Evolutionary conservation across 2,113 vertebrate species (phyloP).

Genomic region (Epinephelus lanceolatus): DNA sequence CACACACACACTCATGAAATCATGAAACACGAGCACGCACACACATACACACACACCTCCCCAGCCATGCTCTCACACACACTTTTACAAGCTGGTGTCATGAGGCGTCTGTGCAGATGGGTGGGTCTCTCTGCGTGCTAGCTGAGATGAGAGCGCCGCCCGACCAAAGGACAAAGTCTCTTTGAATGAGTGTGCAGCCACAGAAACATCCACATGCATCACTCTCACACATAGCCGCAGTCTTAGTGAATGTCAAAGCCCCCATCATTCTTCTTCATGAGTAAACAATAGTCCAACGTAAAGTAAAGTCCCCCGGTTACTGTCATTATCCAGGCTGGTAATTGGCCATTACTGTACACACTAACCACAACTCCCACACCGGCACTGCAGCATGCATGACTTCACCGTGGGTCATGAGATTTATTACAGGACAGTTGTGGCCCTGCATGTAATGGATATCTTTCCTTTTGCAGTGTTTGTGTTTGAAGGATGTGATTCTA

Average conservation of each 20-base stretch:
- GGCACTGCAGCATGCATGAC: conserved; percentile 30
- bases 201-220: not conserved
- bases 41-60: conserved; percentile 25
- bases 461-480: not conserved
- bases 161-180: conserved; percentile 73
- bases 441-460: conserved; percentile 3
- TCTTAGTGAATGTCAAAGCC: conserved; percentile 30
- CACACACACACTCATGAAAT: conserved; percentile 34
- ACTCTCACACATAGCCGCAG: conserved; percentile 6
- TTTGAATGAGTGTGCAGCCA: conserved; percentile 44
- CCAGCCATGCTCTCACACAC: conserved; percentile 47
- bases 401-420: conserved; percentile 25
- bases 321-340: conserved; percentile 40
- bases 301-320: conserved; percentile 43
- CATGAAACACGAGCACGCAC: conserved; percentile 22
- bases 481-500: conserved; percentile 10
- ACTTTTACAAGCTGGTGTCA: conserved; percentile 70
- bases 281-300: conserved; percentile 41
- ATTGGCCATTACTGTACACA: conserved; percentile 43
- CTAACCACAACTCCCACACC: conserved; percentile 15
- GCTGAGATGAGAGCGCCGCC: conserved; percentile 64
- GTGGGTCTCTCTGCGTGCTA: conserved; percentile 55
- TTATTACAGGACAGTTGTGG: conserved; percentile 12
- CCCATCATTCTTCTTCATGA: conserved; percentile 34
- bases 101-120: conserved; percentile 68